Percentiles rank a stretch among this genome's conserved stretches.
phyloP scores from a whole-genome alignment of 2,888 invertebrate species.

The Oscheius sp. region DNA sequence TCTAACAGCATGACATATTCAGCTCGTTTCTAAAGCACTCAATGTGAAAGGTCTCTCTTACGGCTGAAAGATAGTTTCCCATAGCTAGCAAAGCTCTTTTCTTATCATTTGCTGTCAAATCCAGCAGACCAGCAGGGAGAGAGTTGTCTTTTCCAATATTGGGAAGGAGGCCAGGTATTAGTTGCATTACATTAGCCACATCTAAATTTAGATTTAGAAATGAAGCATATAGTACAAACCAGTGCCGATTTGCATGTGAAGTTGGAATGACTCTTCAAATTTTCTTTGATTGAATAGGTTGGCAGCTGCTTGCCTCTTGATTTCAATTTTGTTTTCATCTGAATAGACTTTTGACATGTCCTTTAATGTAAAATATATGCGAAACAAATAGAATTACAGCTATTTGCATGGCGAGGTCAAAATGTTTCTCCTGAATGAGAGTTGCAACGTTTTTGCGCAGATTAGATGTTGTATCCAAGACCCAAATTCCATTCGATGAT shows the following conservation, averaged over 20 bases:
- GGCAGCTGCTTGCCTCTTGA: slow-evolving; percentile 88
- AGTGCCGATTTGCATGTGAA: slow-evolving; percentile 87
- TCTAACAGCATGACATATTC: not conserved
- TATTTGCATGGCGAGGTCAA: slow-evolving; percentile 81
- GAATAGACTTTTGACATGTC: slow-evolving; percentile 47
- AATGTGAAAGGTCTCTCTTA: slow-evolving; percentile 65
- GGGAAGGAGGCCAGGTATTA: slow-evolving; percentile 88
- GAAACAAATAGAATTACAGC: slow-evolving; percentile 51
- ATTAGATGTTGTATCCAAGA: slow-evolving; percentile 81
- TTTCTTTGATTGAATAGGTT: slow-evolving; percentile 88
- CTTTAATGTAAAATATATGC: no score
- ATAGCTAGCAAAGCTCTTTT: slow-evolving; percentile 85
- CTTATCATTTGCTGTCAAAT: slow-evolving; percentile 73
- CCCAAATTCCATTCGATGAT: slow-evolving; percentile 76
- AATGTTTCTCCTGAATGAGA: slow-evolving; percentile 87
- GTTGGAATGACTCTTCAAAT: slow-evolving; percentile 88
- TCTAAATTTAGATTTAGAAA: slow-evolving; percentile 74
- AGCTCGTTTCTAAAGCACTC: not conserved
- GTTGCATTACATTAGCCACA: slow-evolving; percentile 90
- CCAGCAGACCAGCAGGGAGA: slow-evolving; percentile 19
- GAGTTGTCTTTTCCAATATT: slow-evolving; percentile 62
- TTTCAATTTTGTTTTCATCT: slow-evolving; percentile 74
- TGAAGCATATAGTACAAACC: slow-evolving; percentile 67
- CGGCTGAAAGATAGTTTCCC: slow-evolving; percentile 87
- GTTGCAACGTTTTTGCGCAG: slow-evolving; percentile 84